These are phyloP conservation scores for Nyleta sp. DNA, from an alignment of 2,888 invertebrate species.

Conservation along the genomic window DNA sequence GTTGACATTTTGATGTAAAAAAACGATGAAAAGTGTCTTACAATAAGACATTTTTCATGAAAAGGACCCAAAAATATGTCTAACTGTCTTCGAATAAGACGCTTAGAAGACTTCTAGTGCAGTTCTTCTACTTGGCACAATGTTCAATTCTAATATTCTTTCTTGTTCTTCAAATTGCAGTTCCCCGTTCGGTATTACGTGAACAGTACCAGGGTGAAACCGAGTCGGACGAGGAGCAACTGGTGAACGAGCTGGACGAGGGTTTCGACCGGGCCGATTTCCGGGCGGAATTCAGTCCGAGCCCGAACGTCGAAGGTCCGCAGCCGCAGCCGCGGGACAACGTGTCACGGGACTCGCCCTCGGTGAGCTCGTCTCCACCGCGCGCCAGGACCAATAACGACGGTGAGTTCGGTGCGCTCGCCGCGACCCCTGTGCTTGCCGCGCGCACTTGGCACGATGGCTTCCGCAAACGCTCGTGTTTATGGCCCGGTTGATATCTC, in stretches of 20 bases:
- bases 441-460: too few species aligned
- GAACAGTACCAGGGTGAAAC: slow-evolving; percentile 91
- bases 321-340: slow-evolving; percentile 79
- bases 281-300: slow-evolving; percentile 82
- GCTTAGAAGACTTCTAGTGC: too few species aligned
- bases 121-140: too few species aligned
- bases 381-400: slow-evolving; percentile 80
- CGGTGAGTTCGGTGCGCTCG: slow-evolving; percentile 72
- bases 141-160: too few species aligned
- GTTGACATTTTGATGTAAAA: too few species aligned
- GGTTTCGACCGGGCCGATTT: slow-evolving; percentile 83
- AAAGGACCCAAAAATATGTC: too few species aligned
- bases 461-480: too few species aligned
- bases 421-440: neutral
- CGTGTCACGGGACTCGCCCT: slow-evolving; percentile 75
- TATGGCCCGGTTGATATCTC: too few species aligned
- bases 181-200: slow-evolving; percentile 92
- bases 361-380: slow-evolving; percentile 79
- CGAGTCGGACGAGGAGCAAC: slow-evolving; percentile 88
- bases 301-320: slow-evolving; percentile 81
- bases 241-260: slow-evolving; percentile 80
- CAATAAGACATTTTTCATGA: too few species aligned
- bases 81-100: too few species aligned
- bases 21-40: too few species aligned
- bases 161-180: slow-evolving; percentile 83